Evolutionary conservation across 2,797 vertebrate genomes (phyloP), one percentile per base, ranked within the genome.

Genomic region (Apogon talboti): DNA sequence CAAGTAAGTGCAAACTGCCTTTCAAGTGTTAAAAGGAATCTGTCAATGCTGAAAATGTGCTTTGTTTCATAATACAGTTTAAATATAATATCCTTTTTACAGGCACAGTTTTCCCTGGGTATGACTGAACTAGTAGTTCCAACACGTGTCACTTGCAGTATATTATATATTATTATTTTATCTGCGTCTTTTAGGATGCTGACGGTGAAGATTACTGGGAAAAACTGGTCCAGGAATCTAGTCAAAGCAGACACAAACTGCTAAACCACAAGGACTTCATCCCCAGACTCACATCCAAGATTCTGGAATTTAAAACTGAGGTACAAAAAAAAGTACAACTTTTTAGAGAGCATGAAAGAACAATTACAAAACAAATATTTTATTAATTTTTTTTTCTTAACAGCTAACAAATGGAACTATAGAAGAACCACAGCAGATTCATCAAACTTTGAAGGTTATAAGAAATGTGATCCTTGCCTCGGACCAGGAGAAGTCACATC

Each of bases 171-270:
- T 28, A 28, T 6, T 12, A 10, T 48, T 0, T 5, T 67, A 57
- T 60, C 15, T 47, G 16, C 7, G 43, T 56, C 30, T 59, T 57
- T 58, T 74, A 96, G 95, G 92, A 95, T 49, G 63, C 74, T 58
- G 93, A 95, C 76, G 93, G 88, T 0, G 92, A 95, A 50, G 92
- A 93, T 4, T 93, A 95, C 40, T 96, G 95, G 95, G 90, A 93
- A 50, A 84, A 83, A 3, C 68, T 96, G 59, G 85, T 75, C 0
- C 76, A 94, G 59, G 79, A 84, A 24, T 86, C 90, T 0, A 86
- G 94, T 41, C 89, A 91, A 85, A 74, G 30, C 62, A 69, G 84
- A 73, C 58, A 91, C 73, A 75, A 50, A n/a, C 48, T 76, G 15
- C 81, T 84, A 52, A 88, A 95, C 45, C 75, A 65, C 0, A 74